Evolutionary conservation across 2,113 vertebrate genomes (phyloP), one percentile per base, ranked within the genome.

Genomic region (Arizona elegans): DNA sequence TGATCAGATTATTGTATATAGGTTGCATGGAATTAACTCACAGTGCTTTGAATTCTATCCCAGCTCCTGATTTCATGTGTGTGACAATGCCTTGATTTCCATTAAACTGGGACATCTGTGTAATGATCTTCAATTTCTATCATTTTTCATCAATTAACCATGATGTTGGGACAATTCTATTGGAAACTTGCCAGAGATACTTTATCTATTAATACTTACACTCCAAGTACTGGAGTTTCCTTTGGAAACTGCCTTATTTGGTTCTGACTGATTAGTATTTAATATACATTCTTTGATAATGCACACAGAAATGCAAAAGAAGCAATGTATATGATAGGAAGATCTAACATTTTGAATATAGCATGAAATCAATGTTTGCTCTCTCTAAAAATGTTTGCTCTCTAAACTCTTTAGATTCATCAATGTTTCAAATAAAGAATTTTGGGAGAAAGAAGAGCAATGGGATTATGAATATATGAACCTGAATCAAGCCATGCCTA

Each of bases 401-500:
- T n/a, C n/a, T n/a, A n/a, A n/a, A 50, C n/a, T 87, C 86, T 91
- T 43, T 33, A 58, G 1, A 10, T 91, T 26, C 29, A 75, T 62
- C 53, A 17, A 2, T 24, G 53, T 92, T 92, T 92, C 87, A 88
- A 92, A 38, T 33, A 4, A 26, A 86, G 55, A 52, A 43, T 95
- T 86, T 47, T 75, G 47, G 62, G 58, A 89, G 17, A 91, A n/a
- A 43, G 13, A 56, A 55, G 91, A 89, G 53, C 0, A 0, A 50
- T 89, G 75, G 24, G 54, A 91, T 91, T 91, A 85, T 86, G 89
- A 86, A 93, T 65, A 89, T 86, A 55, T 86, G 56, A 91, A 70
- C 24, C 54, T 92, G 89, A 89, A 93, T 93, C 29, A 93, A 92
- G 65, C 50, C 38, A 12, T n/a, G 70, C 85, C 29, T 91, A 92